Percentiles rank a stretch among this genome's conserved stretches.
Conservation (phyloP, 2,113 vertebrate genomes). For the Steatornis caripensis region DNA sequence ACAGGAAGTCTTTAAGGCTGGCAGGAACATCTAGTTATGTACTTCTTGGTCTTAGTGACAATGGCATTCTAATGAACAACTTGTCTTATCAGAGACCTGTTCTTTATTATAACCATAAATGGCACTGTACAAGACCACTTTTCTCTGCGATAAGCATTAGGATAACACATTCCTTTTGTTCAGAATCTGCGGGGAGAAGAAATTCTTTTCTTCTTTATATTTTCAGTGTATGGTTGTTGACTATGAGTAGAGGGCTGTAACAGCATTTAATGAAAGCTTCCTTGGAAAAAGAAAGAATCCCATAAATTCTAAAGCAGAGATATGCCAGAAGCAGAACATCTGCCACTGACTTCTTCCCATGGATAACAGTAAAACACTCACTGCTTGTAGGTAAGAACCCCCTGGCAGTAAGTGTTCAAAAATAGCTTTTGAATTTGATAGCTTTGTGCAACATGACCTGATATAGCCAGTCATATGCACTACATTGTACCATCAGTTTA, state of each 20-base stretch:
- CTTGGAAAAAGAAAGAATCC: not conserved
- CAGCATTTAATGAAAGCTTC: conserved; percentile 34
- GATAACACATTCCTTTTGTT: conserved; percentile 23
- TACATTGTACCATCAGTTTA: not conserved
- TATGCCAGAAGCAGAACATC: conserved; percentile 44
- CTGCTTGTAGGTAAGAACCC: conserved; percentile 14
- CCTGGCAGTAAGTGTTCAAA: not conserved
- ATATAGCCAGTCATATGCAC: not conserved
- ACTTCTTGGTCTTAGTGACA: not conserved
- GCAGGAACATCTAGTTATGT: not conserved
- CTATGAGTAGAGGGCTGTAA: not conserved
- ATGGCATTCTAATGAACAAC: conserved; percentile 22
- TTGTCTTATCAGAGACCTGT: conserved; percentile 1
- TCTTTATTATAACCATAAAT: conserved; percentile 30
- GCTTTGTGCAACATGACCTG: not conserved
- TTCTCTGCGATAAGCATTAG: not conserved
- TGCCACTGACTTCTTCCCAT: not conserved
- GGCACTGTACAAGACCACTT: not conserved
- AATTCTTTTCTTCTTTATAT: conserved; percentile 6
- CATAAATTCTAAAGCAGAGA: conserved; percentile 27
- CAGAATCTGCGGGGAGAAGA: not conserved
- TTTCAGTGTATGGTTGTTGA: not conserved
- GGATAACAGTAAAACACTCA: conserved; percentile 16
- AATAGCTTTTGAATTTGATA: conserved; percentile 8
- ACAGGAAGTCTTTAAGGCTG: not conserved